Evolutionary conservation across 2,113 vertebrate species (phyloP).

Genomic region (Chrysemys picta): DNA sequence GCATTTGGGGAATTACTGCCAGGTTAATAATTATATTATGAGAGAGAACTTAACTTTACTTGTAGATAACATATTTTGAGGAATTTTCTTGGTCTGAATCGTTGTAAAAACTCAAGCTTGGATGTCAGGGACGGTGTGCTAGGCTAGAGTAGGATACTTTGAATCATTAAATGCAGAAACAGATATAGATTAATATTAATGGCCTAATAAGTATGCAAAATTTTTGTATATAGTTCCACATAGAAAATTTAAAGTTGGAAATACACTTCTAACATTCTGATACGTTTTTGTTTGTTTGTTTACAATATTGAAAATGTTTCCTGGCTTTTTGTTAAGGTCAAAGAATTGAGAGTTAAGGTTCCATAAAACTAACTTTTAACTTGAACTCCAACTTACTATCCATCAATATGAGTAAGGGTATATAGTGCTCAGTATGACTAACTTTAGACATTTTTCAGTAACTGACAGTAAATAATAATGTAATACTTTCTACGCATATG

Average conservation of each 20-base stretch:
- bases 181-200: not conserved
- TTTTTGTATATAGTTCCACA: too few relatives aligned
- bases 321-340: not conserved
- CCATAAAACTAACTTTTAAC: not conserved
- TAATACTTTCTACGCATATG: not conserved
- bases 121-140: not conserved
- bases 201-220: too few relatives aligned
- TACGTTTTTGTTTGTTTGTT: too few relatives aligned
- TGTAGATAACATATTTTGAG: not conserved
- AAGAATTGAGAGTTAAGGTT: not conserved
- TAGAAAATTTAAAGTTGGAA: not conserved
- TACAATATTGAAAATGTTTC: not conserved
- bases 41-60: not conserved
- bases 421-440: not conserved
- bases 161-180: not conserved
- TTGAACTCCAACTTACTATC: not conserved
- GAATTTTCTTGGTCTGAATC: not conserved
- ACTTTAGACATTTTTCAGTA: not conserved
- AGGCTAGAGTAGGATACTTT: not conserved
- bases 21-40: not conserved
- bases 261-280: not conserved
- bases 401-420: not conserved
- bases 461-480: not conserved
- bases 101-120: not conserved
- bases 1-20: not conserved